Evolutionary conservation across 1,140 invertebrate species (phyloP).

Genomic region (Saxidomus purpurata): DNA sequence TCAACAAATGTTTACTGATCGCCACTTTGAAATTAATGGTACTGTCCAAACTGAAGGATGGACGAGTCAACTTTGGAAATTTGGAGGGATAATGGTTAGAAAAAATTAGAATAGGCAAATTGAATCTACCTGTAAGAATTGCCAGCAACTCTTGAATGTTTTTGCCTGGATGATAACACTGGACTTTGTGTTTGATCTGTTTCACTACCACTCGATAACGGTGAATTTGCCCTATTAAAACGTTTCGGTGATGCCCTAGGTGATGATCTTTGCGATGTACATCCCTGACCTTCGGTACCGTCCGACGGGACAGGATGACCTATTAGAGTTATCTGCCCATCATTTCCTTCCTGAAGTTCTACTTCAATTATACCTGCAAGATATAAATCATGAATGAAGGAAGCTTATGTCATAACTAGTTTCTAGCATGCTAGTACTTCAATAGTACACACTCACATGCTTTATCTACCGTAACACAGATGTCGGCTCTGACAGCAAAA

Average conservation of each 20-base stretch:
- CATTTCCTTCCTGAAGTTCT: conserved; percentile 84
- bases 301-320: conserved; percentile 83
- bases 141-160: not conserved
- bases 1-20: too few species aligned
- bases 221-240: conserved; percentile 53
- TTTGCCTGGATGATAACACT: conserved; percentile 31
- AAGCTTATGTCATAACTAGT: too few species aligned
- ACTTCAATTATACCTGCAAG: conserved; percentile 86
- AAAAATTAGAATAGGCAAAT: too few species aligned
- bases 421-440: too few species aligned
- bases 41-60: too few species aligned
- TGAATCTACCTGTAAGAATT: conserved; percentile 40
- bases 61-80: too few species aligned
- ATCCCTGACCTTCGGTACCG: not conserved
- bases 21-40: too few species aligned
- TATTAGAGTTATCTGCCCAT: conserved; percentile 87
- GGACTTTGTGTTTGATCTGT: conserved; percentile 58
- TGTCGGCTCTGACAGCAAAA: too few species aligned
- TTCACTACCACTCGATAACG: conserved; percentile 74
- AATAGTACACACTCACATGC: too few species aligned
- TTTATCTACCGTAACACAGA: too few species aligned
- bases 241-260: conserved; percentile 51
- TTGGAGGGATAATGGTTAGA: too few species aligned
- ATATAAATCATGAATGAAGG: too few species aligned
- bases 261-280: not conserved